A percentile compares a stretch with the other conserved stretches of the same genome.
These are phyloP conservation scores for Drosophila prosaltans DNA, from an alignment of 1,140 invertebrate genomes.

Conservation along the genomic window DNA sequence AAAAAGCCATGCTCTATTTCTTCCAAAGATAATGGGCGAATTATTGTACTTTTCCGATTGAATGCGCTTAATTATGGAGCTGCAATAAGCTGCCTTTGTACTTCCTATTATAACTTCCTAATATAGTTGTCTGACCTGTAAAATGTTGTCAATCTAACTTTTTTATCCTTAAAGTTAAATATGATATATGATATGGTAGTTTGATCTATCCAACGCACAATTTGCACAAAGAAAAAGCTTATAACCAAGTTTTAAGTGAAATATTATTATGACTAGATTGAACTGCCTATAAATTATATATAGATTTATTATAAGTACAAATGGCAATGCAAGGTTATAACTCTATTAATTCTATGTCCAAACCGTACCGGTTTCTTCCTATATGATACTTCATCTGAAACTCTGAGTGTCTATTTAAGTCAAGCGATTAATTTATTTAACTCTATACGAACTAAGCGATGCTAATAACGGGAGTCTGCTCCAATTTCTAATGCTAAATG, in stretches of 20 bases:
- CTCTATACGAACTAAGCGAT: constrained; percentile 37
- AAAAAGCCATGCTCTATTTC: background rate
- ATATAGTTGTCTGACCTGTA: too few relatives aligned
- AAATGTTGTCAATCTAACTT: too few relatives aligned
- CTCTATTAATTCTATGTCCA: constrained; percentile 24
- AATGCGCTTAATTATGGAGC: background rate
- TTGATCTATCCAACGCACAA: background rate
- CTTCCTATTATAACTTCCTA: too few relatives aligned
- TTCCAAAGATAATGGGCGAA: background rate
- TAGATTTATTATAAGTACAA: background rate
- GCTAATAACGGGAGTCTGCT: constrained; percentile 22
- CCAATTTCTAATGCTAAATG: constrained; percentile 71
- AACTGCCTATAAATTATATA: constrained; percentile 4
- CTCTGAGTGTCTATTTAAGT: constrained; percentile 72
- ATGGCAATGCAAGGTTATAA: background rate
- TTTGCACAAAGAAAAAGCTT: background rate
- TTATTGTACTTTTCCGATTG: background rate
- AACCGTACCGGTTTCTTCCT: constrained; percentile 74
- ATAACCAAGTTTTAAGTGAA: background rate
- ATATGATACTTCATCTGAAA: constrained; percentile 71
- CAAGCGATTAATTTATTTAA: constrained; percentile 42
- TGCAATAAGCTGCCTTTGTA: too few relatives aligned
- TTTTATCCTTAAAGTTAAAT: background rate
- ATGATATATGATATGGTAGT: background rate
- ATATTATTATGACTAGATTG: background rate